Conservation (phyloP, 2,888 invertebrate species). For the Agonopterix arenella region DNA sequence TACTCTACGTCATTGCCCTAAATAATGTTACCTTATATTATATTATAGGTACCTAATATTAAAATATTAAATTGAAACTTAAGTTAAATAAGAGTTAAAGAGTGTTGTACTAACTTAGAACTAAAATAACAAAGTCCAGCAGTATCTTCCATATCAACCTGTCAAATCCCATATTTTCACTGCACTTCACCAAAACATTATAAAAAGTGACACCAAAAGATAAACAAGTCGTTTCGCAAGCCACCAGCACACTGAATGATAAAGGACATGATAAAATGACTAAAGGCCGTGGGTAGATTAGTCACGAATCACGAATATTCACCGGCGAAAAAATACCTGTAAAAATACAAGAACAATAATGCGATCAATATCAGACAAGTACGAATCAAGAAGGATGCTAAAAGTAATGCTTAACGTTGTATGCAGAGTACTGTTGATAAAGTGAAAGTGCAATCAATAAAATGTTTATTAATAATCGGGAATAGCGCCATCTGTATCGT, state of each 20-base stretch:
- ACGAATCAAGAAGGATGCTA: too few species aligned
- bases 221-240: conserved; percentile 10
- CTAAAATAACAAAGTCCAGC: conserved; percentile 46
- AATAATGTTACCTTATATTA: too few species aligned
- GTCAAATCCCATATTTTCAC: conserved; percentile 39
- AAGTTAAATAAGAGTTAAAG: too few species aligned
- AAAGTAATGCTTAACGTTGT: too few species aligned
- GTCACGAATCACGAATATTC: background rate
- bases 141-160: conserved; percentile 49
- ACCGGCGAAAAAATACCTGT: too few species aligned
- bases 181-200: conserved; percentile 4
- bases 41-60: too few species aligned
- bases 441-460: conserved; percentile 7
- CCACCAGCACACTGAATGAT: conserved; percentile 21
- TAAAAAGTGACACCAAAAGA: background rate
- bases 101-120: background rate
- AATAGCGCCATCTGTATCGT: conserved; percentile 21
- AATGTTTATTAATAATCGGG: background rate
- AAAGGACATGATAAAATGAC: conserved; percentile 27
- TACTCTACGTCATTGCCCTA: too few species aligned
- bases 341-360: too few species aligned
- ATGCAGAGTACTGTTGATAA: background rate
- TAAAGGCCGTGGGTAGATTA: conserved; percentile 7
- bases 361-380: too few species aligned
- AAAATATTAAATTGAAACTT: too few species aligned